Evolutionary conservation across 1,140 invertebrate species (phyloP).

Genomic region (Cotesia typhae): DNA sequence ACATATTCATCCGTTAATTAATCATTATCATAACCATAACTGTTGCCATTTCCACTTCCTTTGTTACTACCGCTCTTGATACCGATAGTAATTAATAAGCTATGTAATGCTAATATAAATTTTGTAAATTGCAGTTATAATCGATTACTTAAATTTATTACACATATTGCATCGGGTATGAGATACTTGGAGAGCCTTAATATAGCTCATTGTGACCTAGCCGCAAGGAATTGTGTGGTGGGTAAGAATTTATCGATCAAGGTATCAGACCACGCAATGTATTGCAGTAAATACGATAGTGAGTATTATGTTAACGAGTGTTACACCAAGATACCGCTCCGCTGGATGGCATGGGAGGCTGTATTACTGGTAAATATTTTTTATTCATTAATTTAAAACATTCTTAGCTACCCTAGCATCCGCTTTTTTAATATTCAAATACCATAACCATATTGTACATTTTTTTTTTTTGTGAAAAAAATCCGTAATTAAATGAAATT

Average conservation of each 20-base stretch:
- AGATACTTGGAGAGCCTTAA: constrained; percentile 82
- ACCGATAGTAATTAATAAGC: no score
- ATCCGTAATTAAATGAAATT: no score
- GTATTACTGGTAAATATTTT: constrained; percentile 74
- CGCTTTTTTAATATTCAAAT: no score
- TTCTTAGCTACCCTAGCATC: no score
- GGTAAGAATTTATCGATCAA: constrained; percentile 82
- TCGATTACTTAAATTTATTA: constrained; percentile 81
- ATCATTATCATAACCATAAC: no score
- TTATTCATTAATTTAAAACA: no score
- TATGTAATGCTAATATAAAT: neutral
- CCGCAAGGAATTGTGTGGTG: constrained; percentile 86
- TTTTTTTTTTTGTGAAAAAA: no score
- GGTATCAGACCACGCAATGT: constrained; percentile 91
- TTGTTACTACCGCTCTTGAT: no score
- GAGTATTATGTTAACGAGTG: constrained; percentile 88
- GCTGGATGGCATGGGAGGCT: constrained; percentile 91
- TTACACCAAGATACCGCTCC: constrained; percentile 80
- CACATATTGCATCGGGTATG: constrained; percentile 88
- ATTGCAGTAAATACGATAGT: constrained; percentile 80
- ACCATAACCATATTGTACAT: no score
- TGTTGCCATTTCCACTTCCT: no score
- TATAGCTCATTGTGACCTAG: constrained; percentile 80
- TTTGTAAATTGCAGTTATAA: constrained; percentile 72
- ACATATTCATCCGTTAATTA: no score